phyloP scores from a whole-genome alignment of 2,888 invertebrate genomes.

The Caenorhabditis sp. region DNA sequence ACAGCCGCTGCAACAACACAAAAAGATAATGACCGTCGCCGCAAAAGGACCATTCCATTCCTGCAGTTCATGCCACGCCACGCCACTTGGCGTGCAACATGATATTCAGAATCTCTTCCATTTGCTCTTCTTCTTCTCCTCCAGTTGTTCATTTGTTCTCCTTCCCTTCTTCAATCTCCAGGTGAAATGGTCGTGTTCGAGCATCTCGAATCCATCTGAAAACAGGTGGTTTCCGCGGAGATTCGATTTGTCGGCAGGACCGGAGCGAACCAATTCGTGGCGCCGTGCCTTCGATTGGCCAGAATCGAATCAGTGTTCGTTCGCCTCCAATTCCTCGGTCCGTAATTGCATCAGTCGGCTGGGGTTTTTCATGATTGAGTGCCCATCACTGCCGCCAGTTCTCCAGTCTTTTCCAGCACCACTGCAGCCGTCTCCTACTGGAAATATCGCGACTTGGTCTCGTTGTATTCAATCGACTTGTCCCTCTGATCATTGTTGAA shows the following conservation, averaged over 20 bases:
- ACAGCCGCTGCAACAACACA: too few species aligned
- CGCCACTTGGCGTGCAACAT: conserved; percentile 49
- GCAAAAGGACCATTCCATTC: neutral
- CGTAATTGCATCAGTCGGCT: conserved; percentile 54
- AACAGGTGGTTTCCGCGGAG: conserved; percentile 37
- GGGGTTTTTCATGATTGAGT: conserved; percentile 54
- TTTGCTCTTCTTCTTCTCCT: too few species aligned
- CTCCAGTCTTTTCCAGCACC: neutral
- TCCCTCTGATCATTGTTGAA: neutral
- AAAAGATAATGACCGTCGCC: conserved; percentile 15
- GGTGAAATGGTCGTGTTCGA: conserved; percentile 3
- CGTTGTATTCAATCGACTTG: conserved; percentile 1
- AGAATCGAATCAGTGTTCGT: conserved; percentile 51
- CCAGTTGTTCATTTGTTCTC: conserved; percentile 2
- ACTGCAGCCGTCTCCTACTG: neutral
- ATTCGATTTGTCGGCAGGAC: conserved; percentile 35
- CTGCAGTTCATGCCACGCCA: conserved; percentile 1
- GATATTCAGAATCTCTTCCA: conserved; percentile 12
- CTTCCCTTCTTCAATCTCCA: neutral
- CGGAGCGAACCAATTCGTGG: conserved; percentile 36
- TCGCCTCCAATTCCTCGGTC: conserved; percentile 15
- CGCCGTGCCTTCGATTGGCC: conserved; percentile 16
- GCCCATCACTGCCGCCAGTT: conserved; percentile 33
- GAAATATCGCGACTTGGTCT: conserved; percentile 10
- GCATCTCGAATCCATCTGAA: conserved; percentile 1